Conservation (phyloP, 2,797 vertebrate genomes). For the Sebastolobus alascanus region DNA sequence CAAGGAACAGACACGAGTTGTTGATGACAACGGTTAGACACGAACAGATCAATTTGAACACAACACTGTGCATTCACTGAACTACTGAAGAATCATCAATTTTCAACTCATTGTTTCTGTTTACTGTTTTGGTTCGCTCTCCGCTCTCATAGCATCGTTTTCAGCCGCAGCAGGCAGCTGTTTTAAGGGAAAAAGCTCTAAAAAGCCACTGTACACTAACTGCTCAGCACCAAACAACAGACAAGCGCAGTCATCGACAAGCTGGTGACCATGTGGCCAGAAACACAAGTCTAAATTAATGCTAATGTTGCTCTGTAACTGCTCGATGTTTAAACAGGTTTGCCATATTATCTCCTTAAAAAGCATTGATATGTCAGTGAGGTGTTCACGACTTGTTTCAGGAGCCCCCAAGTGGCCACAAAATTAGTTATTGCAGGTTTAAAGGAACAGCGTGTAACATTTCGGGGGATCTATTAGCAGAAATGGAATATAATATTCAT, state of each 20-base stretch:
- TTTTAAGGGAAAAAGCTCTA: not conserved
- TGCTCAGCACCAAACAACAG: not conserved
- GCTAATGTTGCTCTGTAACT: not conserved
- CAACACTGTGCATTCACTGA: not conserved
- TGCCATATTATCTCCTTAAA: not conserved
- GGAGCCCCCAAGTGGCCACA: too few relatives aligned
- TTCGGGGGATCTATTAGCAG: too few relatives aligned
- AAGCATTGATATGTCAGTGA: not conserved
- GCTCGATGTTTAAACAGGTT: not conserved
- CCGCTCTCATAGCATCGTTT: not conserved
- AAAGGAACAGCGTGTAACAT: too few relatives aligned
- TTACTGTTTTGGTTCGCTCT: not conserved
- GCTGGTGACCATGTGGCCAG: not conserved
- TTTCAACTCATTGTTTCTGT: not conserved
- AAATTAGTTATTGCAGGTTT: too few relatives aligned
- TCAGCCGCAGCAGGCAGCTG: not conserved
- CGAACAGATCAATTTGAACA: not conserved
- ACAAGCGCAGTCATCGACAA: not conserved
- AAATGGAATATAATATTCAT: too few relatives aligned
- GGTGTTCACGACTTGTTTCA: not conserved
- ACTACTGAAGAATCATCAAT: not conserved
- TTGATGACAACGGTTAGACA: constrained; percentile 95
- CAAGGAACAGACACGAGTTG: constrained; percentile 97
- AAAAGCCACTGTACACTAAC: not conserved
- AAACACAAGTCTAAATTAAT: not conserved